Conservation (phyloP, 1,140 invertebrate genomes). For the Euura saliciscinereae region DNA sequence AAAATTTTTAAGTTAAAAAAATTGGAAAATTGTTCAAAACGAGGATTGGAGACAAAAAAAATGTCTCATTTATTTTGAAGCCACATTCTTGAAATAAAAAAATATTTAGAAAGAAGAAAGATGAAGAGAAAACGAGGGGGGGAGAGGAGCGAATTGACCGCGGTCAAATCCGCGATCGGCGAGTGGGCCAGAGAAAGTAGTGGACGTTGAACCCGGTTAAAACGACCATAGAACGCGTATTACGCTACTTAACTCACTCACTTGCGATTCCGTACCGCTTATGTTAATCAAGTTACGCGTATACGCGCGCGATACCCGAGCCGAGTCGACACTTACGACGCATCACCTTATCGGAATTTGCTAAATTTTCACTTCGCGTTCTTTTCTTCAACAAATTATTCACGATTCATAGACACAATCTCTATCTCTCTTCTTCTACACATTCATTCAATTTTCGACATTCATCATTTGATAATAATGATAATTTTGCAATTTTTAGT, state of each 20-base stretch:
- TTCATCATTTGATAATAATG: no score
- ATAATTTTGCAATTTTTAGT: no score
- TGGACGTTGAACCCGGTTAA: constrained; percentile 44
- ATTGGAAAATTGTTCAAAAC: neutral
- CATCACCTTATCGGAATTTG: no score
- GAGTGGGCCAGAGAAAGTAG: constrained; percentile 42
- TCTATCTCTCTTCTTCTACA: no score
- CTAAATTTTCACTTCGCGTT: no score
- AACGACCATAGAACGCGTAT: constrained; percentile 21
- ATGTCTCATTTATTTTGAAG: neutral
- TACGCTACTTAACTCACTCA: constrained; percentile 38
- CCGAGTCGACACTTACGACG: no score
- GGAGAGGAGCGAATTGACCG: neutral
- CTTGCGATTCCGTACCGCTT: constrained; percentile 20
- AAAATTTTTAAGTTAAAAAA: no score
- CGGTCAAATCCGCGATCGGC: constrained; percentile 27
- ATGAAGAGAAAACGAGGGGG: no score
- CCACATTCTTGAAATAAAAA: neutral
- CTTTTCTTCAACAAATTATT: no score
- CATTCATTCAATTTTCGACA: no score
- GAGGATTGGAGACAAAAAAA: neutral
- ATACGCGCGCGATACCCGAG: neutral
- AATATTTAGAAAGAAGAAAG: no score
- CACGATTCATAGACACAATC: no score
- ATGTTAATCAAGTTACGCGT: neutral